phyloP scores from a whole-genome alignment of 2,113 vertebrate genomes.

The Pardalotus punctatus region DNA sequence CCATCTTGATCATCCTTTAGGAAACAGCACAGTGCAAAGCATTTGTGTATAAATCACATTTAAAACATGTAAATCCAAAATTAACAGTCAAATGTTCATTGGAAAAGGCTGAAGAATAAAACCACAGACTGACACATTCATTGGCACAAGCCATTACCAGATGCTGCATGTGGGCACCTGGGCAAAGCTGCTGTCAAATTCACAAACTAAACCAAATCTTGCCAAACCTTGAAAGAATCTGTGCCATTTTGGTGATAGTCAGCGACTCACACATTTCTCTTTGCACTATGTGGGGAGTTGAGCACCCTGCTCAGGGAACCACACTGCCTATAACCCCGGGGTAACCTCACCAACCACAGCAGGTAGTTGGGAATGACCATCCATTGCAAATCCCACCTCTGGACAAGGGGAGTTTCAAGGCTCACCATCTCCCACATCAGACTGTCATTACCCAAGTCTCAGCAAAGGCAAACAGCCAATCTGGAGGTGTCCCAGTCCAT shows the following conservation, averaged over 20 bases:
- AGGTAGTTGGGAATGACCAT: not conserved
- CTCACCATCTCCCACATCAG: not conserved
- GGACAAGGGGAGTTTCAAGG: not conserved
- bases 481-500: not conserved
- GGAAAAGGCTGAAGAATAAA: not conserved
- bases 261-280: accelerated
- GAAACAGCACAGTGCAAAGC: not conserved
- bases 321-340: not conserved
- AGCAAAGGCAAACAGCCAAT: not conserved
- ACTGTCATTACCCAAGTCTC: not conserved
- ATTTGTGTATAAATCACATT: not conserved
- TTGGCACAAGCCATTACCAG: not conserved
- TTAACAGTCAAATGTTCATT: not conserved
- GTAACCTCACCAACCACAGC: not conserved
- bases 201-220: not conserved
- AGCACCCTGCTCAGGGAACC: not conserved
- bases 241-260: accelerated
- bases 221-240: not conserved
- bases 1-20: not conserved
- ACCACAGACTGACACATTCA: not conserved
- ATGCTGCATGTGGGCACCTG: not conserved
- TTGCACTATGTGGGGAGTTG: accelerated
- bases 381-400: not conserved
- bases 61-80: not conserved
- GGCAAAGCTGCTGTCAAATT: not conserved